These are phyloP conservation scores for Eurystomus gularis DNA, from an alignment of 2,113 vertebrate species.

Conservation along the genomic window DNA sequence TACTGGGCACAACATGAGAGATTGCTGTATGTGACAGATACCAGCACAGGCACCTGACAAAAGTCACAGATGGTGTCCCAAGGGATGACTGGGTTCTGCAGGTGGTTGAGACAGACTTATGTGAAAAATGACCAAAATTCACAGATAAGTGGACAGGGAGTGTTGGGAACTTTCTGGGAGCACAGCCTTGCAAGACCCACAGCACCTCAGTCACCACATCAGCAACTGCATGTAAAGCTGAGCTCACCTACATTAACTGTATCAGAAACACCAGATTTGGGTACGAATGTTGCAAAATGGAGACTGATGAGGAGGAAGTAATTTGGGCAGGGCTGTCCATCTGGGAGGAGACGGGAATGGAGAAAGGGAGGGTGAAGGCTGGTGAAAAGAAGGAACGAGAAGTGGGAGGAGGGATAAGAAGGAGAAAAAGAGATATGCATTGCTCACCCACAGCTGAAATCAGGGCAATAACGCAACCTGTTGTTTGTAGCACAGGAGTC, in stretches of 20 bases:
- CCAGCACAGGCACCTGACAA: rapidly evolving
- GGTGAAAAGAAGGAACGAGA: neutral
- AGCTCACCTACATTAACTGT: rapidly evolving
- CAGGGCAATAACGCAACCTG: neutral
- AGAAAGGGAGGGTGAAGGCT: neutral
- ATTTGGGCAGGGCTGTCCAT: neutral
- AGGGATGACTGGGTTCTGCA: neutral
- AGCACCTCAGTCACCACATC: neutral
- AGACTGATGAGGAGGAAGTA: rapidly evolving
- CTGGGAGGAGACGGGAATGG: neutral
- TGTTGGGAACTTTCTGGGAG: neutral
- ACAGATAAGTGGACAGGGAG: neutral
- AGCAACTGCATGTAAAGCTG: neutral
- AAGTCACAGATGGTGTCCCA: neutral
- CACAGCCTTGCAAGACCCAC: neutral
- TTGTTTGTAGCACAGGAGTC: neutral
- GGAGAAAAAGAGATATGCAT: rapidly evolving
- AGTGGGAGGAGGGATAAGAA: neutral
- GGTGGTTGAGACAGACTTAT: neutral
- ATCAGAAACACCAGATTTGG: neutral
- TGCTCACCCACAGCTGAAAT: neutral
- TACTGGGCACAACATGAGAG: neutral
- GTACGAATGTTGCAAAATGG: neutral
- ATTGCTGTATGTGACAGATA: rapidly evolving
- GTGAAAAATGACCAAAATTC: neutral